Percentiles rank a stretch among this genome's conserved stretches.
Evolutionary conservation across 2,113 vertebrate species (phyloP).

Genomic region (Tiliqua scincoides): DNA sequence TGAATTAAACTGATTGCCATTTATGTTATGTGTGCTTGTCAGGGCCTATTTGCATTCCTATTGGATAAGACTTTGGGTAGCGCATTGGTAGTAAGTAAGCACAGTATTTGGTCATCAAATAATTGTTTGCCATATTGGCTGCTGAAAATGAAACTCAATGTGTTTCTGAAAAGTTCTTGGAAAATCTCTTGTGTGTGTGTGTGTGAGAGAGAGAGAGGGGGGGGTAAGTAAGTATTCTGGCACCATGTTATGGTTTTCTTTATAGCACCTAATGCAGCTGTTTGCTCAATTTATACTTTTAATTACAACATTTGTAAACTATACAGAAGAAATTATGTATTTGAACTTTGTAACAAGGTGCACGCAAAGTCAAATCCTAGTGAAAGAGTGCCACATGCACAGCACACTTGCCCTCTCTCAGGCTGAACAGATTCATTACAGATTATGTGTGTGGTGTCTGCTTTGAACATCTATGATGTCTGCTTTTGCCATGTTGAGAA

Average conservation of each 20-base stretch:
- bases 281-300: neutral
- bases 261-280: neutral
- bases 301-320: neutral
- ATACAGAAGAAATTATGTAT: neutral
- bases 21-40: neutral
- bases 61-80: too few species aligned
- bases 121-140: too few species aligned
- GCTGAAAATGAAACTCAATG: neutral
- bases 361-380: neutral
- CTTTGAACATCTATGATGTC: neutral
- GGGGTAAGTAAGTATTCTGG: neutral
- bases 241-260: neutral
- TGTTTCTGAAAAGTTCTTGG: neutral
- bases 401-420: neutral
- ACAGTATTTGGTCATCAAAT: too few species aligned
- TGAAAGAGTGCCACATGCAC: neutral
- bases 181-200: neutral
- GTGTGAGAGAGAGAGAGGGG: neutral
- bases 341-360: neutral
- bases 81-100: too few species aligned
- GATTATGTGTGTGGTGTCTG: neutral
- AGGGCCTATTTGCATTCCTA: too few species aligned
- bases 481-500: too few species aligned
- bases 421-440: neutral
- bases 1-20: neutral